Base-by-base conservation (phyloP, 1,140 invertebrate genomes). In the Drosophila prosaltans region DNA sequence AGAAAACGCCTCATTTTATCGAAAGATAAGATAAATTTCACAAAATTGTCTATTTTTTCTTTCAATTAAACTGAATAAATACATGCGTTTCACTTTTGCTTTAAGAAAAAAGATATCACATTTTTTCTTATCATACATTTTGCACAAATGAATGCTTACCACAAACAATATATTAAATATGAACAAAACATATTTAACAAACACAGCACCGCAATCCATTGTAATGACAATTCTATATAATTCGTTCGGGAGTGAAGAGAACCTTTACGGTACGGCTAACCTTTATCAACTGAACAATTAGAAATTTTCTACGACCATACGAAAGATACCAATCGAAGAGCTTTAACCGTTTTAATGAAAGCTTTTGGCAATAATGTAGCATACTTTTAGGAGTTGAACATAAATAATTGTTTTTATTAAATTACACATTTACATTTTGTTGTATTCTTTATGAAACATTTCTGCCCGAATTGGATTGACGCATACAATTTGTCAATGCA, bases 131-230 rank as follows among this genome's bases (percentile, higher is more conserved):
- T 41, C 62, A 58, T 55, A 24, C 4, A 8, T 21, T 55, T 28
- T 54, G 54, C 16, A 48, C 41, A 58, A 40, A 51, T 8, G 24
- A 26, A 36, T 54, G 48, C 95, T 96, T 93, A 97, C 96, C 93
- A 96, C 96, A 92, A 97, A 97, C 61, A 97, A 91, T 86, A 97
- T 94, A 92, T 97, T 97, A 93, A 97, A 97, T 89, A 96, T 93
- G 91, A 97, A 97, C 16, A 97, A 94, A 78, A 97, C 93, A 93
- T 96, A 97, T 94, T 97, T 97, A 74, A 97, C 94, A 93, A 95
- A 95, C 90, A 95, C 94, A 93, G 95, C 95, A 84, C 95, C 95
- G 89, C 95, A 95, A 91, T 95, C 95, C 94, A 91, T 91, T 51
- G 8, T 51, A 21, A 68, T 77, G 21, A 16, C 26, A 39, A 9